Base-by-base conservation (phyloP, 2,888 invertebrate species). In the Pimpla rufipes region DNA sequence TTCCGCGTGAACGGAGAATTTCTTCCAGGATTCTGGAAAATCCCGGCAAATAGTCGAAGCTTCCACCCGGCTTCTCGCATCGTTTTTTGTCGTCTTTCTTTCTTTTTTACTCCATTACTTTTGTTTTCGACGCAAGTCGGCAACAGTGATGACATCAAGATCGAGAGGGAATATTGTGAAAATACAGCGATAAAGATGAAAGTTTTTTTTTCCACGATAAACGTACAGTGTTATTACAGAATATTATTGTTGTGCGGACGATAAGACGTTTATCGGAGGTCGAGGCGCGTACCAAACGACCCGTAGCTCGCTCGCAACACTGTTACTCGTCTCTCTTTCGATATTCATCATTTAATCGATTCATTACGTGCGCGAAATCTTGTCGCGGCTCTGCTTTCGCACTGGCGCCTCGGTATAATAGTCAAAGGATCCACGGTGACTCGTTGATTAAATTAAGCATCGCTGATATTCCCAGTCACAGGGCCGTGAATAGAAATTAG, bases 201-300 rank as follows among this genome's bases (percentile, higher is more conserved):
- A 37, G 45, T 55, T 35, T 71, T 71, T 42, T 40, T 23, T 6
- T 42, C n/a, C 13, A 35, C 50, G 55, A 42, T 70, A 45, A 66
- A 55, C 37, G 42, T 13, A n/a, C 29, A 23, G 40, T 23, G 29
- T 52, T 68, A 40, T 66, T 71, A 67, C 57, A 23, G 75, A 70
- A 79, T 76, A 73, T 83, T 62, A 73, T 74, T 59, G 35, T 23
- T 70, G 16, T 52, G 40, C 2, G 3, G n/a, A 42, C 50, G 79
- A 83, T 79, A 76, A 71, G 76, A 23, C 23, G 11, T 68, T 79
- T 79, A 79, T 83, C 79, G 71, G 18, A 59, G 75, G 76, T 83
- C 81, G 67, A 50, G 66, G 52, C 50, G 21, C 45, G 35, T 55
- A 35, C 59, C 37, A 37, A 66, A 21, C 18, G 71, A 76, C 59